Conservation (phyloP, 2,113 vertebrate genomes). For the Tamias sibiricus region DNA sequence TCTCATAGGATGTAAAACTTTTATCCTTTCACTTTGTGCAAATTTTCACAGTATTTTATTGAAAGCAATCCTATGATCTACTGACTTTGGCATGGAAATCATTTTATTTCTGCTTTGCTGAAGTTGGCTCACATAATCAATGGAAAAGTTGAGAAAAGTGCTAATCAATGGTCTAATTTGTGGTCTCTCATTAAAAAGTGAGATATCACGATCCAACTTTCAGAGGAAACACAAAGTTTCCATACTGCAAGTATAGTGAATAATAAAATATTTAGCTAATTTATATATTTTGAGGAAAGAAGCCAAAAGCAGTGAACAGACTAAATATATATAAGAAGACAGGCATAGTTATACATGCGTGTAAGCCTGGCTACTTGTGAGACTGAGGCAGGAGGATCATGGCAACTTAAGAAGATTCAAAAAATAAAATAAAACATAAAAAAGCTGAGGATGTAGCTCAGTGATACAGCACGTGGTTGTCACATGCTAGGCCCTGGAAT, state of each 20-base stretch:
- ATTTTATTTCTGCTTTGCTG: constrained; percentile 70
- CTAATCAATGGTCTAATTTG: constrained; percentile 67
- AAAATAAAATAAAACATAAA: not conserved
- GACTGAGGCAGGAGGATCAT: not conserved
- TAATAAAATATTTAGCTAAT: constrained; percentile 52
- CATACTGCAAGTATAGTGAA: not conserved
- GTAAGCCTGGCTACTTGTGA: not conserved
- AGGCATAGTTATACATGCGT: not conserved
- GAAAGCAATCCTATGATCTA: constrained; percentile 48
- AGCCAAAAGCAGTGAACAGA: not conserved
- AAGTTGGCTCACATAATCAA: constrained; percentile 72
- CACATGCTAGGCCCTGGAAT: not conserved
- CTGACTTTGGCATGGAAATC: constrained; percentile 63
- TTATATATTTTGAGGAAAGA: constrained; percentile 61
- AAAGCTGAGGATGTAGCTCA: not conserved
- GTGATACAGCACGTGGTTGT: not conserved
- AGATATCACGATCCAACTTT: constrained; percentile 63
- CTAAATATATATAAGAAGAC: not conserved
- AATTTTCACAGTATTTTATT: constrained; percentile 39
- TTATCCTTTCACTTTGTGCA: constrained; percentile 40
- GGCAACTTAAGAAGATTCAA: not conserved
- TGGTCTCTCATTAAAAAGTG: constrained; percentile 75
- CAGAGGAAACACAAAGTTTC: constrained; percentile 27
- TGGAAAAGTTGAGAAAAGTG: constrained; percentile 67
- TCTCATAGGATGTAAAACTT: constrained; percentile 43